Evolutionary conservation across 2,113 vertebrate species (phyloP).

Genomic region (Equus quagga): DNA sequence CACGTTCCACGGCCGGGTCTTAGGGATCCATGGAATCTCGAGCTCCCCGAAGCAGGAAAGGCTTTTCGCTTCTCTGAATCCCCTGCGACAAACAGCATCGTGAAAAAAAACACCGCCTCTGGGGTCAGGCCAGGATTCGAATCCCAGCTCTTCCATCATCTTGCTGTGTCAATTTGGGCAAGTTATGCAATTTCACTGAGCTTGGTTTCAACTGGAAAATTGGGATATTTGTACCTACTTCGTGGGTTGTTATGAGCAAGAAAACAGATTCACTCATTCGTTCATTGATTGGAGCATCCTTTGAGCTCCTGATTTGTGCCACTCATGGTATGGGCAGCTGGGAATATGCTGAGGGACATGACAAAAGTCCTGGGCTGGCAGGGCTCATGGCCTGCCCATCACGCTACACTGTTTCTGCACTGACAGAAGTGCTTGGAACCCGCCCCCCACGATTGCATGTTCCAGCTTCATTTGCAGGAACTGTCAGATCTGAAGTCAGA

Average conservation of each 20-base stretch:
- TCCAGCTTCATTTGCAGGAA: not conserved
- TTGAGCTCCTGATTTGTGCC: not conserved
- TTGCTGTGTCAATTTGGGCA: no score
- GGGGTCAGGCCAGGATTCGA: not conserved
- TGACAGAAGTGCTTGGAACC: accelerated
- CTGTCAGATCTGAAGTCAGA: not conserved
- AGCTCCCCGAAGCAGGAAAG: not conserved
- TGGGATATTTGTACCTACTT: not conserved
- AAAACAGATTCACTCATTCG: accelerated
- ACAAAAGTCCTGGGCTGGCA: not conserved
- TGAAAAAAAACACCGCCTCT: no score
- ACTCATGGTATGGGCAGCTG: accelerated
- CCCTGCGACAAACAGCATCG: accelerated
- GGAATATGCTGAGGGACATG: accelerated
- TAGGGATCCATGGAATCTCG: accelerated
- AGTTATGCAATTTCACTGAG: not conserved
- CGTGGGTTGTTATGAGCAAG: no score
- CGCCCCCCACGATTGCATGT: accelerated
- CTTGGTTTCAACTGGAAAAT: not conserved
- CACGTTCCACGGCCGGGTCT: accelerated
- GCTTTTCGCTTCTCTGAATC: not conserved
- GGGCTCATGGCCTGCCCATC: accelerated
- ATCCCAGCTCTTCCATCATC: not conserved
- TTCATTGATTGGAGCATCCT: not conserved
- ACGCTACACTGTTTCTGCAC: accelerated